Percentiles rank a stretch among this genome's conserved stretches.
phyloP scores from a whole-genome alignment of 2,888 invertebrate species.

The Drepanosiphum platanoidis region DNA sequence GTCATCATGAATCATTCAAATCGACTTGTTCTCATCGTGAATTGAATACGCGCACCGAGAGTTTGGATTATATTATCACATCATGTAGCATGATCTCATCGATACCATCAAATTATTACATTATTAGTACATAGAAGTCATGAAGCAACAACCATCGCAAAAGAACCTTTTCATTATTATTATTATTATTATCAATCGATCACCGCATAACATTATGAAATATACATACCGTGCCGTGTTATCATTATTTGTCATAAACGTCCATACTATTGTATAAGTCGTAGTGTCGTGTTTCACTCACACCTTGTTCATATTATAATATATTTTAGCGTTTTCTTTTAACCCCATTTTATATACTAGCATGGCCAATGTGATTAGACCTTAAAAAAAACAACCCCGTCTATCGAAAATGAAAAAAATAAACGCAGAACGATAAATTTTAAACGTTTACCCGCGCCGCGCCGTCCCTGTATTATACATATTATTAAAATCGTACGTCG shows the following conservation, averaged over 20 bases:
- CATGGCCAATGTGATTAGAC: slow-evolving; percentile 29
- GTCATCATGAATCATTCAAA: not conserved
- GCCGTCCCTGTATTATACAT: not conserved
- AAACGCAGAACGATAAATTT: not conserved
- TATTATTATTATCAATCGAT: slow-evolving; percentile 5
- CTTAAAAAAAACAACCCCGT: not conserved
- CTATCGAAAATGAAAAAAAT: not conserved
- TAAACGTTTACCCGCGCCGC: not conserved
- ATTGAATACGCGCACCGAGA: not conserved
- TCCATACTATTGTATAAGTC: not conserved
- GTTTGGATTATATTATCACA: not conserved
- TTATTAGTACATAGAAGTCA: slow-evolving; percentile 17
- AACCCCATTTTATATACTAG: slow-evolving; percentile 3
- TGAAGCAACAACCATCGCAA: slow-evolving; percentile 18
- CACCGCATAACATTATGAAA: slow-evolving; percentile 10
- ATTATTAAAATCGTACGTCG: not conserved
- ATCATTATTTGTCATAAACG: slow-evolving; percentile 19
- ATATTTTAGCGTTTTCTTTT: slow-evolving; percentile 19
- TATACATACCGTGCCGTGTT: not conserved
- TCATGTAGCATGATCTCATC: slow-evolving; percentile 30
- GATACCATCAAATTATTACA: slow-evolving; percentile 26
- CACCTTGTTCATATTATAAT: not conserved
- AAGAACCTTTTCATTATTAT: not conserved
- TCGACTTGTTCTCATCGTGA: not conserved
- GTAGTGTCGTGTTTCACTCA: slow-evolving; percentile 30